A percentile compares a stretch with the other conserved stretches of the same genome.
phyloP scores from a whole-genome alignment of 2,113 vertebrate species.

The Laticauda laticaudata region DNA sequence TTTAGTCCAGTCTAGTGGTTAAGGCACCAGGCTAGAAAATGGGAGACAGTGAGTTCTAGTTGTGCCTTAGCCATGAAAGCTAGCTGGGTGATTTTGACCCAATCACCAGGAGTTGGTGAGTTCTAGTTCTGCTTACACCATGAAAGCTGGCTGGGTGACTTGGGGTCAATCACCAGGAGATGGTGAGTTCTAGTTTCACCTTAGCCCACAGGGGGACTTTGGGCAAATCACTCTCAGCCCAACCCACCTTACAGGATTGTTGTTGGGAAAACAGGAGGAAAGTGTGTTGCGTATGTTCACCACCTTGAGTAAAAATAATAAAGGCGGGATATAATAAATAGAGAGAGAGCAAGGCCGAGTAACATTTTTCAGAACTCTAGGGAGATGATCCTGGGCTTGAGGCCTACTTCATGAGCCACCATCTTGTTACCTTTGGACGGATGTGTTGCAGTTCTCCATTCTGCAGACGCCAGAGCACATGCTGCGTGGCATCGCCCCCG shows the following conservation, averaged over 20 bases:
- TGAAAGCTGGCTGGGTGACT: no score
- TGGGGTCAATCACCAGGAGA: neutral
- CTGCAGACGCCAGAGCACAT: conserved; percentile 87
- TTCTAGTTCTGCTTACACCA: no score
- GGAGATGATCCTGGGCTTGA: neutral
- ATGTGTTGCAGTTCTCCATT: conserved; percentile 89
- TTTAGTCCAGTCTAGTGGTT: no score
- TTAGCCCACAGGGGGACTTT: neutral
- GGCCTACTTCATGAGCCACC: neutral
- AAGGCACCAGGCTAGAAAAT: no score
- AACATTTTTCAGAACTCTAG: neutral
- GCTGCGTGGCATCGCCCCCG: conserved; percentile 84
- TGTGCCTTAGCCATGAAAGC: no score
- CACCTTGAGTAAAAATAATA: neutral
- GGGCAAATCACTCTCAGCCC: neutral
- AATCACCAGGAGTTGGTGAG: no score
- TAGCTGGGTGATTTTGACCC: no score
- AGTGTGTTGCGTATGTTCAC: neutral
- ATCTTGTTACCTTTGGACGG: conserved; percentile 80
- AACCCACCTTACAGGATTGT: neutral
- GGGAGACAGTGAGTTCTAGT: no score
- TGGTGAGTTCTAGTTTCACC: neutral
- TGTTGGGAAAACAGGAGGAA: neutral
- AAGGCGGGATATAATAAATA: neutral
- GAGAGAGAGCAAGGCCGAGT: neutral